These are phyloP conservation scores for Trematomus bernacchii DNA, from an alignment of 2,797 vertebrate species.

Conservation along the genomic window DNA sequence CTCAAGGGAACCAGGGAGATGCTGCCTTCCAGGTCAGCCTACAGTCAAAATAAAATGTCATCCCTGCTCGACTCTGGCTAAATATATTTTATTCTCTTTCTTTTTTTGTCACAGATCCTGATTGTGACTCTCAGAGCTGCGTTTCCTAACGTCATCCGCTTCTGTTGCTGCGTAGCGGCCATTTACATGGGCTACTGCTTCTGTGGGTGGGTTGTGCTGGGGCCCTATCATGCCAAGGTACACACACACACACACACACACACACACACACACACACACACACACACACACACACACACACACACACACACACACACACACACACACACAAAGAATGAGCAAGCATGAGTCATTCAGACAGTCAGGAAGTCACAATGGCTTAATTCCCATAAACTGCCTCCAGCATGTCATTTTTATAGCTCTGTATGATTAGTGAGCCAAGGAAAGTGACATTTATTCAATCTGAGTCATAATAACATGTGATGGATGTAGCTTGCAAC, in stretches of 20 bases:
- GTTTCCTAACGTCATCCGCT: constrained; percentile 94
- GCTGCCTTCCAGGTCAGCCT: too few species aligned
- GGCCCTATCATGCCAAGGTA: constrained; percentile 94
- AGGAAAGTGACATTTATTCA: constrained; percentile 33
- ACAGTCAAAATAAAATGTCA: too few species aligned
- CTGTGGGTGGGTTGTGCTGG: constrained; percentile 96
- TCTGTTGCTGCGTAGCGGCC: constrained; percentile 93
- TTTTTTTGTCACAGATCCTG: constrained; percentile 85
- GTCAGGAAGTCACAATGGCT: constrained; percentile 11
- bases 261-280: background rate
- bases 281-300: background rate
- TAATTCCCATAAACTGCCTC: constrained; percentile 36
- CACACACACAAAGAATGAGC: background rate
- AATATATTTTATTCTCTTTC: background rate
- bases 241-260: background rate
- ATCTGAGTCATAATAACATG: constrained; percentile 25
- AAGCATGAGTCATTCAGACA: constrained; percentile 25
- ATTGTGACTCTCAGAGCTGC: constrained; percentile 93
- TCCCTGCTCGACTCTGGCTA: background rate
- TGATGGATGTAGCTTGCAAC: background rate
- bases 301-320: background rate
- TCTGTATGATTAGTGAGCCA: constrained; percentile 39
- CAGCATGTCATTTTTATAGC: constrained; percentile 26
- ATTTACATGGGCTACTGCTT: constrained; percentile 98
- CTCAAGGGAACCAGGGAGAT: too few species aligned